Conservation (phyloP, 1,140 invertebrate genomes). For the Caerostris darwini region DNA sequence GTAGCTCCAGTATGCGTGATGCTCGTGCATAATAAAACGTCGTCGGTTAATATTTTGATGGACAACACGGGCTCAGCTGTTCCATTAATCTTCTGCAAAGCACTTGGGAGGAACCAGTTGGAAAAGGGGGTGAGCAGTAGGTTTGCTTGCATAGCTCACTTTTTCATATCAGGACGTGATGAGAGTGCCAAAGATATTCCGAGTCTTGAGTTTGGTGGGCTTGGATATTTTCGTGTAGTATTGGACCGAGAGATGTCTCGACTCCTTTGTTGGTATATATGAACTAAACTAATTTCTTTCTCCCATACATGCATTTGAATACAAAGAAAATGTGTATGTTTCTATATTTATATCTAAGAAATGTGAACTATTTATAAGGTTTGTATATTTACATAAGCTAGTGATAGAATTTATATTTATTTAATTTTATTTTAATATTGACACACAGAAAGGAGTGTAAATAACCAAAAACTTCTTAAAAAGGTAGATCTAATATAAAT, state of each 20-base stretch:
- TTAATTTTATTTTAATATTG: no score
- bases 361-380: no score
- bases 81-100: constrained; percentile 28
- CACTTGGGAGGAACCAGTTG: background rate
- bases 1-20: background rate
- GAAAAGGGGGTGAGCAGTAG: background rate
- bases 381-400: no score
- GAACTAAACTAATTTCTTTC: background rate
- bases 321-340: no score
- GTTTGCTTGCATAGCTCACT: background rate
- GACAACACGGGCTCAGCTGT: constrained; percentile 28
- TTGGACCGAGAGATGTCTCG: background rate
- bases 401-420: no score
- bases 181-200: background rate
- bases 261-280: background rate
- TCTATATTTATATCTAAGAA: no score
- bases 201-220: background rate
- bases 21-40: constrained; percentile 24
- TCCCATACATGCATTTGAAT: background rate
- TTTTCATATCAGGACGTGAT: constrained; percentile 12
- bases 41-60: constrained; percentile 50
- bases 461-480: no score
- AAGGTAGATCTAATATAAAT: no score
- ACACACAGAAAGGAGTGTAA: no score
- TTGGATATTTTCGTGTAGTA: background rate